phyloP scores from a whole-genome alignment of 2,888 invertebrate genomes.

The Lomographa bimaculata region DNA sequence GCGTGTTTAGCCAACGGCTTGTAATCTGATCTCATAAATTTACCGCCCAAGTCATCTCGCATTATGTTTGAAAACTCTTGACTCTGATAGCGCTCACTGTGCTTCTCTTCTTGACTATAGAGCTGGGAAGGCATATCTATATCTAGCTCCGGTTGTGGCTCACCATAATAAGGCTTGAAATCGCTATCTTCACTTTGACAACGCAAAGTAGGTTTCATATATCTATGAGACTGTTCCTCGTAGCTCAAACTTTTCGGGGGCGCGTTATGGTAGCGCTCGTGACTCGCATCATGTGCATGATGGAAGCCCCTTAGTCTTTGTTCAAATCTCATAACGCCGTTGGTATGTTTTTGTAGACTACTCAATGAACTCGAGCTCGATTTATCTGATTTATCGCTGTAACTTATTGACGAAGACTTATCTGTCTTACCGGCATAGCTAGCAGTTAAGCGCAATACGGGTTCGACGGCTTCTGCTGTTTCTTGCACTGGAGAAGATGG shows the following conservation, averaged over 20 bases:
- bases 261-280: constrained; percentile 65
- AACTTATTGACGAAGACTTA: constrained; percentile 79
- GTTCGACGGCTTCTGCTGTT: constrained; percentile 47
- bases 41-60: constrained; percentile 61
- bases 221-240: constrained; percentile 72
- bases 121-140: constrained; percentile 82
- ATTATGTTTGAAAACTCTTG: constrained; percentile 84
- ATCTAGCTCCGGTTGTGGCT: constrained; percentile 80
- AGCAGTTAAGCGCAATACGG: constrained; percentile 61
- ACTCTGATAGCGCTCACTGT: constrained; percentile 86
- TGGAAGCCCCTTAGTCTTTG: constrained; percentile 62
- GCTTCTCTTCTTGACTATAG: constrained; percentile 85
- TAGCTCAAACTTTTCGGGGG: constrained; percentile 79
- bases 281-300: constrained; percentile 50
- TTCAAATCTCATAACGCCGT: constrained; percentile 67
- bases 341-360: constrained; percentile 74
- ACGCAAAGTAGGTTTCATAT: constrained; percentile 76
- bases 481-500: constrained; percentile 48
- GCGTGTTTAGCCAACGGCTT: constrained; percentile 85
- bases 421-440: constrained; percentile 62
- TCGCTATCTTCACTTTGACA: constrained; percentile 85
- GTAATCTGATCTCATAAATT: constrained; percentile 79
- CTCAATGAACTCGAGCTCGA: constrained; percentile 80
- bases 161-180: constrained; percentile 66
- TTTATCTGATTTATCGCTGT: constrained; percentile 78